Base-by-base conservation (phyloP, 2,113 vertebrate species). In the Hirundichthys speculiger region DNA sequence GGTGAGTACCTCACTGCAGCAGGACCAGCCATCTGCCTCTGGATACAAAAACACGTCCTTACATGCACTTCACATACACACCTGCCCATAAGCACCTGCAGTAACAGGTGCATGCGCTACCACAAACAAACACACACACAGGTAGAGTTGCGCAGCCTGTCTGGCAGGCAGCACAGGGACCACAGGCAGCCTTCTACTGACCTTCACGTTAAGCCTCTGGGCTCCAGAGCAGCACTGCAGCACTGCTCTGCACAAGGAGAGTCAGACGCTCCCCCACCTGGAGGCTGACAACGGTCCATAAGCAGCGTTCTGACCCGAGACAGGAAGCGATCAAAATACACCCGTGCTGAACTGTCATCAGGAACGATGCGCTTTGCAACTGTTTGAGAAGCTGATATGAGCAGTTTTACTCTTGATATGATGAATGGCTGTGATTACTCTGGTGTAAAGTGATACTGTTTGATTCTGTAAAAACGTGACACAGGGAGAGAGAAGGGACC, bases 171-270 rank as follows among this genome's bases (percentile, higher is more conserved):
- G 64, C 70, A 64, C 57, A 55, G 59, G 64, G 69, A 72, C 71
- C 72, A 62, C 52, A 65, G 24, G 60, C 65, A 58, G 60, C 73
- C 70, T 81, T 70, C 25, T 20, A 55, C 43, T 43, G 71, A 88
- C 83, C 77, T 88, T 87, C 75, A 75, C 75, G 76, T 56, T 22
- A 14, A 69, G 46, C 64, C 41, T 1, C 77, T 47, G 18, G n/a
- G 67, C 55, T 75, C 75, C 63, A 46, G 63, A 75, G 71, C 27
- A 56, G 68, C 69, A 75, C 77, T 88, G 85, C 86, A 83, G 77
- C 64, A 69, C 24, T 16, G 45, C 59, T 73, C 30, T 45, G 64
- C n/a, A 53, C 60, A 69, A 42, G 68, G 70, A 65, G 63, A 75
- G 27, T 0, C 30, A 34, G 30, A 71, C 38, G 51, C 3, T 56